Evolutionary conservation across 2,888 invertebrate genomes (phyloP), one percentile per base, ranked within the genome.

Genomic region (Creontiades dilutus): DNA sequence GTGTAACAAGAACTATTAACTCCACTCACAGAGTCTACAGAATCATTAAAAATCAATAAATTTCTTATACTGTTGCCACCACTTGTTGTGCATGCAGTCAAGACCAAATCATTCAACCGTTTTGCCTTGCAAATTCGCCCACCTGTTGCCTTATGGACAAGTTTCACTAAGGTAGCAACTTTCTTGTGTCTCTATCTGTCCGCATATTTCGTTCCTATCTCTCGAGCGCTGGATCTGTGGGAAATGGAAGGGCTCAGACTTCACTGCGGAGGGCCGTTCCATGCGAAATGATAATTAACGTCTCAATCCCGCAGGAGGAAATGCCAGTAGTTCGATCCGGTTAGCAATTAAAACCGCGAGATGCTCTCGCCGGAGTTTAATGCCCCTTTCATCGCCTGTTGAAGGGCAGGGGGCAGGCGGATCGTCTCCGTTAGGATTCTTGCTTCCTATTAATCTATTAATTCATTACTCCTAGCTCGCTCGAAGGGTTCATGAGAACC

Each of bases 241-340:
- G 52, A 52, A 52, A 52, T 52, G 16, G 52, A 52, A 19, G n/a
- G n/a, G 61, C 52, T 61, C 61, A 19, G 19, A 16, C 19, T n/a
- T 19, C 9, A 61, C 61, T 12, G 19, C 23, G 11, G 52, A 52
- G 52, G 52, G 52, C 52, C 16, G 68, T 23, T 0, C 9, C 68
- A 68, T 68, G 68, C 23, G 68, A 68, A 68, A 23, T 68, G 68
- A 68, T 68, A 68, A 68, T 68, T 68, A 68, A 68, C 68, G 68
- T 68, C 68, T 68, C 68, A 68, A 68, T 68, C 68, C 68, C 68
- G 68, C 68, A 23, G 23, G 11, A 68, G 68, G 68, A 68, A 68
- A 68, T 68, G 68, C 68, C 68, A 68, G 68, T 68, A 68, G 68
- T 68, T 68, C 68, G 68, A 68, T 68, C 23, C 68, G 68, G 68